Percentiles rank a stretch among this genome's conserved stretches.
Conservation (phyloP, 2,113 vertebrate species). For the Chloropsis hardwickii region DNA sequence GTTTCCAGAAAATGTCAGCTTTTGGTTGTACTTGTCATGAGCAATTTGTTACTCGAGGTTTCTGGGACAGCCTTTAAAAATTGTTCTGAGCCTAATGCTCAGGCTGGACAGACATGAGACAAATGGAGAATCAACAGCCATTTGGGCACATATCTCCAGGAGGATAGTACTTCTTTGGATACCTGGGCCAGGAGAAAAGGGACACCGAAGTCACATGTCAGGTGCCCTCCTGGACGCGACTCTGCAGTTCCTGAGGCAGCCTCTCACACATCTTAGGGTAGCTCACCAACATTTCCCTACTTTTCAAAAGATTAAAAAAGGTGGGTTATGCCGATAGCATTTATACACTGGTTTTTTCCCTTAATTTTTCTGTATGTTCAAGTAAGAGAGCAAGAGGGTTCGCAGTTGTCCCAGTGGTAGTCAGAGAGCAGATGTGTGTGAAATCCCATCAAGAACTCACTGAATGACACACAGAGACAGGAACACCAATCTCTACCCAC, state of each 20-base stretch:
- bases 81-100: rapidly evolving
- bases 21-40: not conserved
- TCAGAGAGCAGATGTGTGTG: rapidly evolving
- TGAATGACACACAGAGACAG: not conserved
- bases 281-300: not conserved
- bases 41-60: rapidly evolving
- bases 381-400: not conserved
- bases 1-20: not conserved
- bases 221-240: rapidly evolving
- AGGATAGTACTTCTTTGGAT: rapidly evolving
- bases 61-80: not conserved
- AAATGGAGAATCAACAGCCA: not conserved
- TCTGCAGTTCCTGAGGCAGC: not conserved
- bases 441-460: not conserved
- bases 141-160: not conserved
- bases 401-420: not conserved
- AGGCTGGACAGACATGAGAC: not conserved
- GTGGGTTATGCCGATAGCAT: not conserved
- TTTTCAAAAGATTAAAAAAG: not conserved
- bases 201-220: not conserved
- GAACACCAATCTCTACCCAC: not conserved
- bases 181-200: not conserved
- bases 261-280: not conserved
- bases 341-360: rapidly evolving
- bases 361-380: not conserved